Conservation (phyloP, 2,888 invertebrate genomes). For the Calephelis perditalis region DNA sequence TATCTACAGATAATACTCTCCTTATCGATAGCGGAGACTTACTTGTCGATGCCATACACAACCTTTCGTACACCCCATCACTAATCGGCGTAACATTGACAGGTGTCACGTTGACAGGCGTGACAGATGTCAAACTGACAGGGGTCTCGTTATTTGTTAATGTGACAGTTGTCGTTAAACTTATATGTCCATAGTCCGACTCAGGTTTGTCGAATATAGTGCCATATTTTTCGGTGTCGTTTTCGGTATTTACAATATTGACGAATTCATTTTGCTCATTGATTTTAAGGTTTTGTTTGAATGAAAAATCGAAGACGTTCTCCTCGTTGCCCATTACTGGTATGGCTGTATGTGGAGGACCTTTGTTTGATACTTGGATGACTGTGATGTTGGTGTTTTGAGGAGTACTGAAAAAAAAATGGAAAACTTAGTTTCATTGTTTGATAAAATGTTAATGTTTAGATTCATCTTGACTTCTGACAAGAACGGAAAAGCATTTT, state of each 20-base stretch:
- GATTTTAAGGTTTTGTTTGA: slow-evolving; percentile 42
- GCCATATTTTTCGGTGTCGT: slow-evolving; percentile 41
- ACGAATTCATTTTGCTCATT: slow-evolving; percentile 43
- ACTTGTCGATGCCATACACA: slow-evolving; percentile 64
- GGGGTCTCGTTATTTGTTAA: slow-evolving; percentile 34
- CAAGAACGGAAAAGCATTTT: too few species aligned
- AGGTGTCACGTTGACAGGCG: slow-evolving; percentile 30
- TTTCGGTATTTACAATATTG: slow-evolving; percentile 64
- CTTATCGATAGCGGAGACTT: slow-evolving; percentile 45
- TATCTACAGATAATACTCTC: slow-evolving; percentile 45
- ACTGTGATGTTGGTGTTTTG: slow-evolving; percentile 75
- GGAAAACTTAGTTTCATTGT: too few species aligned
- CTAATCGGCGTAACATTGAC: slow-evolving; percentile 32
- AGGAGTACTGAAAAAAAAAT: slow-evolving; percentile 42
- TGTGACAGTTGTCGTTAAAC: slow-evolving; percentile 62
- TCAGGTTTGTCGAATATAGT: slow-evolving; percentile 48
- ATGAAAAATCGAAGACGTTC: slow-evolving; percentile 57
- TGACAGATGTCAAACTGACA: slow-evolving; percentile 41
- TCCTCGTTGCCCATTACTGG: slow-evolving; percentile 54
- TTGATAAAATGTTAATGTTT: too few species aligned
- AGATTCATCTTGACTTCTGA: too few species aligned
- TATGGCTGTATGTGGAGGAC: slow-evolving; percentile 64
- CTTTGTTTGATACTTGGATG: slow-evolving; percentile 78
- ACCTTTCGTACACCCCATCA: slow-evolving; percentile 52
- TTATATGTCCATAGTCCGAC: slow-evolving; percentile 62